Evolutionary conservation across 2,113 vertebrate species (phyloP), one percentile per base, ranked within the genome.

Genomic region (Myiagra hebetior): DNA sequence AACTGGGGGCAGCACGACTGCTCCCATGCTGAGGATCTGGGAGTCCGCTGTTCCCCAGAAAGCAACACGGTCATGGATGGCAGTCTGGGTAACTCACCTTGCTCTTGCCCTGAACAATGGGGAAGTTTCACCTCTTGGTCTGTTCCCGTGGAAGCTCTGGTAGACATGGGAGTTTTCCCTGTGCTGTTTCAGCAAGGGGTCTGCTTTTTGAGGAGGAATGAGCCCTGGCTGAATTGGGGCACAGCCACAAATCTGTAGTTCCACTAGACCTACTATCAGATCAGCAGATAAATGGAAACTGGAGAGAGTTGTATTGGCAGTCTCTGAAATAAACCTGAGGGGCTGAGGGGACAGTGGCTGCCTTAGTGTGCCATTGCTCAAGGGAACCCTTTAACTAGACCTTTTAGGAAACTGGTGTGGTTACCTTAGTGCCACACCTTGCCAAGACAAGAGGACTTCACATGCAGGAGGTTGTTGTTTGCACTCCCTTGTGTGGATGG

Each of bases 1-100:
- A 98, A 97, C 96, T 99, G 99, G 99, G 98, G 99, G 62, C 98
- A 99, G 92, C 99, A 99, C 56, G 99, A 99, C 98, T 99, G 99
- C 95, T 99, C 99, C 56, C 99, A 99, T 39, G 97, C 98, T 79
- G 99, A 99, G 96, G 99, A 99, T 5, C 98, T 99, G 26, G 99
- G 99, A n/a, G 97, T 99, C 81, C 98, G 91, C 81, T 99, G 99
- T 87, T 97, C 97, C 64, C 87, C 64, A 1, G 96, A 97, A 49
- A 94, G 87, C 94, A 97, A 97, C 91, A 97, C 80, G 0, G 68
- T 95, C 74, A 35, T 79, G 55, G 91, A 94, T 23, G 39, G 84
- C 68, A 95, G 67, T 31, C 35, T 95, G 57, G 97, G 98, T 98
- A 98, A 95, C 16, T 74, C 3, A 1, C 62, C 24, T 86, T 89